Conservation (phyloP, 1,140 invertebrate genomes). For the Drepana arcuata region DNA sequence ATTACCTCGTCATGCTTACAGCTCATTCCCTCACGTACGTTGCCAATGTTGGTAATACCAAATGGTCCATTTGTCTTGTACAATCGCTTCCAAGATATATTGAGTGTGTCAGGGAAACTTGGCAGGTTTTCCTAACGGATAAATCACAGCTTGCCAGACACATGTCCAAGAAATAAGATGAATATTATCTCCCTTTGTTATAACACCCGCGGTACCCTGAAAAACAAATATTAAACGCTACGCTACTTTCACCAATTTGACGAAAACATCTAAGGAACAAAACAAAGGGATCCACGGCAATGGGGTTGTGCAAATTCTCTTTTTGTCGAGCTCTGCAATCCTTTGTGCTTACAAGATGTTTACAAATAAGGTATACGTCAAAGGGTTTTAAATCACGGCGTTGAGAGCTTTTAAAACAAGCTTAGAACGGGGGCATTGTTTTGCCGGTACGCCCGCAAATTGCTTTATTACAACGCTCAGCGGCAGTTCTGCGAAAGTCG, state of each 20-base stretch:
- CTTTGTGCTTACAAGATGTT: slow-evolving; percentile 61
- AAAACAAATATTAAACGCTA: slow-evolving; percentile 5
- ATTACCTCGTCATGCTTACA: too few species aligned
- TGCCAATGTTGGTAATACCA: too few species aligned
- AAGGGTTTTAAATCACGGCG: slow-evolving; percentile 70
- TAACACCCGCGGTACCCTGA: slow-evolving; percentile 7
- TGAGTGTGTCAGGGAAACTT: too few species aligned
- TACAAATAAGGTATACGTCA: slow-evolving; percentile 64
- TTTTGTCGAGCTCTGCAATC: slow-evolving; percentile 49
- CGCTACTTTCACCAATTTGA: slow-evolving; percentile 42
- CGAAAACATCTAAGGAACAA: slow-evolving; percentile 25
- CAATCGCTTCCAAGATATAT: too few species aligned
- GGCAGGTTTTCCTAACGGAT: too few species aligned
- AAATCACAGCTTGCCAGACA: too few species aligned
- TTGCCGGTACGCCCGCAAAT: slow-evolving; percentile 62
- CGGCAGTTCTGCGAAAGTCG: slow-evolving; percentile 50
- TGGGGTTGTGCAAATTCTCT: slow-evolving; percentile 60
- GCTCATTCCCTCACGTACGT: too few species aligned
- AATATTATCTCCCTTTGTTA: too few species aligned
- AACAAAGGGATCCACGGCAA: slow-evolving; percentile 54
- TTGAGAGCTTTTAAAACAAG: slow-evolving; percentile 68
- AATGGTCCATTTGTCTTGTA: too few species aligned
- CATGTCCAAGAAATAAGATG: too few species aligned
- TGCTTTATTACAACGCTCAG: slow-evolving; percentile 61
- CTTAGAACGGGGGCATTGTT: slow-evolving; percentile 65